Percentiles rank a stretch among this genome's conserved stretches.
These are phyloP conservation scores for Mesochorus sp. DNA, from an alignment of 2,888 invertebrate genomes.

Conservation along the genomic window DNA sequence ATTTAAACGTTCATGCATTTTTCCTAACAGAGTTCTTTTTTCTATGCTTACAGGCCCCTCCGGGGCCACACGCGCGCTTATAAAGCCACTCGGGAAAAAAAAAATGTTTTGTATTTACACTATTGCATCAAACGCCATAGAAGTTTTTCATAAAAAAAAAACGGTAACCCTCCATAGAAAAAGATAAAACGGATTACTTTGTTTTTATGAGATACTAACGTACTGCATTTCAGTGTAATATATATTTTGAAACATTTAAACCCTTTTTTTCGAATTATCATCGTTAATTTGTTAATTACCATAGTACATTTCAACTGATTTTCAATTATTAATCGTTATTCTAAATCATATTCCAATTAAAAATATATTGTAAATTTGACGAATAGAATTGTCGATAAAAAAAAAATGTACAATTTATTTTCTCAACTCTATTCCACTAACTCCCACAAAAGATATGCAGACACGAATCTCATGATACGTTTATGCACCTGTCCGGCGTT, in stretches of 20 bases:
- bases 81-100: slow-evolving; percentile 22
- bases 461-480: slow-evolving; percentile 33
- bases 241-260: no score
- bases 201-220: neutral
- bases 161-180: neutral
- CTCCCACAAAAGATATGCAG: slow-evolving; percentile 38
- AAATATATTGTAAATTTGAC: neutral
- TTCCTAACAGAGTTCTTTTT: slow-evolving; percentile 42
- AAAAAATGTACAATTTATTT: slow-evolving; percentile 15
- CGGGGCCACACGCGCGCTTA: slow-evolving; percentile 17
- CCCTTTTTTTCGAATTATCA: no score
- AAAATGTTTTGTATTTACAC: neutral
- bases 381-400: neutral
- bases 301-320: neutral
- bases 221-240: neutral
- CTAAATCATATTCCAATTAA: neutral
- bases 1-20: slow-evolving; percentile 66
- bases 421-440: neutral
- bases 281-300: no score
- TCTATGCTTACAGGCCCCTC: slow-evolving; percentile 1
- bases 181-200: neutral
- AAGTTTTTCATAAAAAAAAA: neutral
- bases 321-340: neutral
- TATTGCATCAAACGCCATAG: slow-evolving; percentile 4
- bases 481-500: slow-evolving; percentile 61